These are phyloP conservation scores for Orchesella cincta DNA, from an alignment of 1,140 invertebrate species.

Conservation along the genomic window DNA sequence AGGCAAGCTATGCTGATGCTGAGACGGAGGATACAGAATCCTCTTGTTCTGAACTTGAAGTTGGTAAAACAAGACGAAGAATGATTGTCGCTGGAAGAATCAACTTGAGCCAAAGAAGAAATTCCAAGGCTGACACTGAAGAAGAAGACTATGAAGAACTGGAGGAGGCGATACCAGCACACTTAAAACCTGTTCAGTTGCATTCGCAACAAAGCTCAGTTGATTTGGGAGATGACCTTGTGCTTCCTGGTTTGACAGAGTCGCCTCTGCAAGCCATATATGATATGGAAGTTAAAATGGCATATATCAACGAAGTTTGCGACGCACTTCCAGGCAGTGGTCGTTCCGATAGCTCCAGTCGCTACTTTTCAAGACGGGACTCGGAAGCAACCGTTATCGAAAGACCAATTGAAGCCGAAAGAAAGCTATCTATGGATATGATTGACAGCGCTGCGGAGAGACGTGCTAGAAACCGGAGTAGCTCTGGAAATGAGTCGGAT, in stretches of 20 bases:
- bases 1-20: constrained; percentile 50
- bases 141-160: constrained; percentile 49
- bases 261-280: constrained; percentile 49
- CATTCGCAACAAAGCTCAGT: constrained; percentile 44
- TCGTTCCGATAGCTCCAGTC: constrained; percentile 18
- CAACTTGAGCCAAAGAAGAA: constrained; percentile 16
- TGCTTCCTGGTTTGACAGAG: constrained; percentile 41
- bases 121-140: constrained; percentile 52
- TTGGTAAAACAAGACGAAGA: constrained; percentile 44
- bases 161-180: constrained; percentile 25
- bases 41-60: constrained; percentile 49
- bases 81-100: constrained; percentile 23
- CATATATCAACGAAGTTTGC: constrained; percentile 52
- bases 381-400: constrained; percentile 50
- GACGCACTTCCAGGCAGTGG: constrained; percentile 39
- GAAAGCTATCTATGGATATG: constrained; percentile 28
- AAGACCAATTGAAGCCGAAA: constrained; percentile 37
- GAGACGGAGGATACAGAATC: constrained; percentile 49
- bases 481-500: constrained; percentile 51
- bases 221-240: constrained; percentile 39
- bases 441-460: constrained; percentile 35
- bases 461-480: constrained; percentile 43
- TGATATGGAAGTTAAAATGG: constrained; percentile 52
- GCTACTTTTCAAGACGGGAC: constrained; percentile 45
- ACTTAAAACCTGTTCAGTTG: constrained; percentile 27